A percentile compares a stretch with the other conserved stretches of the same genome.
Evolutionary conservation across 2,113 vertebrate genomes (phyloP).

Genomic region (Ploceus nigricollis): DNA sequence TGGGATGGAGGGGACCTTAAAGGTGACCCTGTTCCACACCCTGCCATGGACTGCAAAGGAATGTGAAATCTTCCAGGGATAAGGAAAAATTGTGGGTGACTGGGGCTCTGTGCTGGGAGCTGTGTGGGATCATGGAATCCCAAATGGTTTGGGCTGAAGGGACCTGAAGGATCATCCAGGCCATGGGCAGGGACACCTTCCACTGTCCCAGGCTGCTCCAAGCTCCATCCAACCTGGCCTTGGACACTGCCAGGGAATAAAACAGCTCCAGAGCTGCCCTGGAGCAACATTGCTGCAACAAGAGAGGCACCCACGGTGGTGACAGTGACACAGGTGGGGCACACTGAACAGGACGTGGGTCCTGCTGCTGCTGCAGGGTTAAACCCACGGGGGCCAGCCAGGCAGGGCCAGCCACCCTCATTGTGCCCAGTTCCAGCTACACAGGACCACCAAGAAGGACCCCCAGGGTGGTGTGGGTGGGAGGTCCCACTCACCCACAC

Average conservation of each 20-base stretch:
- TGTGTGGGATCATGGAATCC: not conserved
- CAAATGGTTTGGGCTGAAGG: not conserved
- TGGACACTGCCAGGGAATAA: not conserved
- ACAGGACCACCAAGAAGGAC: not conserved
- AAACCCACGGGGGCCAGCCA: not conserved
- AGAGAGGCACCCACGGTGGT: not conserved
- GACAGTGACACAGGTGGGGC: not conserved
- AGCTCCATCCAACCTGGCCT: not conserved
- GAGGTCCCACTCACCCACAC: constrained; percentile 81
- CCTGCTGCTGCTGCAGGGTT: not conserved
- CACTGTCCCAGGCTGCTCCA: not conserved
- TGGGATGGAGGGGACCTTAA: not conserved
- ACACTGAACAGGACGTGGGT: not conserved
- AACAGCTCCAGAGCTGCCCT: not conserved
- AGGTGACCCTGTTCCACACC: not conserved
- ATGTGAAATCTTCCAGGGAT: not conserved
- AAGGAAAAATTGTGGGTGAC: not conserved
- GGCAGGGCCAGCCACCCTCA: not conserved
- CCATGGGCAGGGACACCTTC: not conserved
- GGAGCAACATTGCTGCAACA: not conserved
- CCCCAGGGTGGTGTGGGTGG: not conserved
- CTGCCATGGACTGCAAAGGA: not conserved
- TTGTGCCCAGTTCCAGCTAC: not conserved
- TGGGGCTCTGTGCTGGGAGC: not conserved
- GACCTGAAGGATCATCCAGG: not conserved